Evolutionary conservation across 2,113 vertebrate species (phyloP), one percentile per base, ranked within the genome.

Genomic region (Toxotes chatareus): DNA sequence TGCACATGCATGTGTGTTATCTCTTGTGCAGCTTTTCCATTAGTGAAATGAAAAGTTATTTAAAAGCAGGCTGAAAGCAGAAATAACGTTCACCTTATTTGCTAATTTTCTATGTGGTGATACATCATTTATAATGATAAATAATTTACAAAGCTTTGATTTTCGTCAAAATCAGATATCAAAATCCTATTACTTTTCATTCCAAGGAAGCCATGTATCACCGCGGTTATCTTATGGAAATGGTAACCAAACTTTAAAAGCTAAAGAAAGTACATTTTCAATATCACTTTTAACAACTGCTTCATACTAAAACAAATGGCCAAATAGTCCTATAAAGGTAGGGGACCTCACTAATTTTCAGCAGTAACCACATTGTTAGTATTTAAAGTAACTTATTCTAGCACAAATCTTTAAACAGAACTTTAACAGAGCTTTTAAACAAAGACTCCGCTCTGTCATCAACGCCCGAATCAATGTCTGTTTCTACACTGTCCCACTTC

Each of bases 21-120:
- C 56, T 51, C 57, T 32, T 46, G 67, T 34, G 14, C 55, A 38
- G 27, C 49, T 64, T 69, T n/a, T 57, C 53, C 66, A 80, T 76
- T 69, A 86, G 53, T 72, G 9, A n/a, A 83, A 65, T 64, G 11
- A 80, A 73, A 85, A 64, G 69, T n/a, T 61, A 17, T 76, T 74
- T 67, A 63, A 86, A 82, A 62, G 67, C 77, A 67, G 1, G 10
- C 32, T 61, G 70, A 34, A 63, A 70, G 61, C 38, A 62, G 60
- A 83, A 73, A 51, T 12, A 23, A 53, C 49, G 47, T 64, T 56
- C 16, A 21, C 9, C 36, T 74, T 4, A 68, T 64, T 80, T 72
- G 59, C 53, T 61, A 23, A 67, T 72, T 72, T 65, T n/a, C 42
- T 63, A 11, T n/a, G 47, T 57, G 23, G 40, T 31, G 31, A 55